These are phyloP conservation scores for Eupeodes luniger DNA, from an alignment of 2,888 invertebrate species.

Conservation along the genomic window DNA sequence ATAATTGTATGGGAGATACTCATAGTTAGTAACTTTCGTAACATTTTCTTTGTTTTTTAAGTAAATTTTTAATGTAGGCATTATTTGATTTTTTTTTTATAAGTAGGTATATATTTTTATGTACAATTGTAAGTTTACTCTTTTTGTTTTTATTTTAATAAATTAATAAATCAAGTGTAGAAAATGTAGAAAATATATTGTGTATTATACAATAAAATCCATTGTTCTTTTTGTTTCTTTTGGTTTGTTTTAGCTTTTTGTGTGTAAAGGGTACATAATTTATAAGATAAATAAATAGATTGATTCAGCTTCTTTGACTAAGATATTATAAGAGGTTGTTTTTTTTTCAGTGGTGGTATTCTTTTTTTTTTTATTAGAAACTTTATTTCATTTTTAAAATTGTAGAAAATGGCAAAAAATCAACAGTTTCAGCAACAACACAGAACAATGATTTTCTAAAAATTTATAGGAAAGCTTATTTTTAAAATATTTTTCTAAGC, in stretches of 20 bases:
- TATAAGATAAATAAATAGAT: conserved; percentile 72
- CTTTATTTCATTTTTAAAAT: conserved; percentile 4
- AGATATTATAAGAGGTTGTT: conserved; percentile 24
- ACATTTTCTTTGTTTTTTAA: conserved; percentile 29
- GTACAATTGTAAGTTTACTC: conserved; percentile 14
- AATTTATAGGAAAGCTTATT: conserved; percentile 1
- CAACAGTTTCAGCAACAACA: conserved; percentile 11
- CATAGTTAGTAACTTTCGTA: conserved; percentile 37
- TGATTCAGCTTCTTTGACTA: conserved; percentile 56
- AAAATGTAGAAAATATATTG: conserved; percentile 75
- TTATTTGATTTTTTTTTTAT: conserved; percentile 2
- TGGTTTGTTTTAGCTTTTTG: conserved; percentile 40
- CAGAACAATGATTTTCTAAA: neutral
- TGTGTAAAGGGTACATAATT: conserved; percentile 72
- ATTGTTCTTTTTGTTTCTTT: conserved; percentile 21
- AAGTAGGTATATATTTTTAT: neutral
- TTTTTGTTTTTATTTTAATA: conserved; percentile 16
- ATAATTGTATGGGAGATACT: conserved; percentile 21
- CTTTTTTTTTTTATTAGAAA: conserved; percentile 20
- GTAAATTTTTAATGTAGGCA: conserved; percentile 56
- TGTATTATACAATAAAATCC: conserved; percentile 65
- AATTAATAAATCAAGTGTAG: conserved; percentile 73
- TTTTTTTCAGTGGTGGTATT: conserved; percentile 56
- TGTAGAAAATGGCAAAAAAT: neutral
- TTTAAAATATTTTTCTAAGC: neutral